Evolutionary conservation across 2,797 vertebrate genomes (phyloP).

Genomic region (Pseudochaenichthys georgianus): DNA sequence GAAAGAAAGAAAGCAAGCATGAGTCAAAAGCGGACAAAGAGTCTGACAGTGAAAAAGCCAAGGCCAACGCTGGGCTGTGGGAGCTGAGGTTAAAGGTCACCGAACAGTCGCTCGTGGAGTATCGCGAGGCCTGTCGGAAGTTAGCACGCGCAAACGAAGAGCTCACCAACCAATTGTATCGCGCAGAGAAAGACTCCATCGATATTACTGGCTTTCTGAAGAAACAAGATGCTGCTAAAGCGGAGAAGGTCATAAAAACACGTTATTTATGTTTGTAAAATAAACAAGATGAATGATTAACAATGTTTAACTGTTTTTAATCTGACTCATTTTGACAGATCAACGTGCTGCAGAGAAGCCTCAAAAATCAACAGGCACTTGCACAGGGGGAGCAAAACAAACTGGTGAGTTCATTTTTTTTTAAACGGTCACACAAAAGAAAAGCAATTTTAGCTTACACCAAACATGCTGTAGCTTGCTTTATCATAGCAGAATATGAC

Average conservation of each 20-base stretch:
- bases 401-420: constrained; percentile 81
- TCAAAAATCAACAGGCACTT: constrained; percentile 76
- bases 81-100: constrained; percentile 86
- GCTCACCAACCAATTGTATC: constrained; percentile 83
- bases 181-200: constrained; percentile 83
- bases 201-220: constrained; percentile 80
- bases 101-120: constrained; percentile 82
- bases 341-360: constrained; percentile 80
- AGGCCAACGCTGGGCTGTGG: constrained; percentile 86
- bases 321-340: constrained; percentile 77
- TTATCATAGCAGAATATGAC: constrained; percentile 13
- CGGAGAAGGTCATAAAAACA: constrained; percentile 78
- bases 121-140: constrained; percentile 78
- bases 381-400: constrained; percentile 82
- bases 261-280: too few species aligned
- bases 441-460: not conserved
- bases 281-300: not conserved
- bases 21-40: constrained; percentile 83
- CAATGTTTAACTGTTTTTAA: not conserved
- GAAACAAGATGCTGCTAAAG: constrained; percentile 81
- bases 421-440: constrained; percentile 17
- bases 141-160: constrained; percentile 85
- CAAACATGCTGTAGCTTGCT: constrained; percentile 18
- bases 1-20: constrained; percentile 80
- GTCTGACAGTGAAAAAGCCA: constrained; percentile 85